phyloP scores from a whole-genome alignment of 2,888 invertebrate genomes.

The Polia nebulosa region DNA sequence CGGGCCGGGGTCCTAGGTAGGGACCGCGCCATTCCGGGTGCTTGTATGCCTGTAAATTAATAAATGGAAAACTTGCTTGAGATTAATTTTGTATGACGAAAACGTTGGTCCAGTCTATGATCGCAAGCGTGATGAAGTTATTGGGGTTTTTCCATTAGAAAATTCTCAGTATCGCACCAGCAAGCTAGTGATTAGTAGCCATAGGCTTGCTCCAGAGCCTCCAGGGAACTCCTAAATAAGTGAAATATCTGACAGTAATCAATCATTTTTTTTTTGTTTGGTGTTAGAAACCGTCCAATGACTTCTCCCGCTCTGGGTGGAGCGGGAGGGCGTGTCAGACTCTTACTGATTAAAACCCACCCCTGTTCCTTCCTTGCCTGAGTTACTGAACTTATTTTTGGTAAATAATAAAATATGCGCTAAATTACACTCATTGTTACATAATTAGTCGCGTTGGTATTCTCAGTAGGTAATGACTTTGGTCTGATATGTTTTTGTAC shows the following conservation, averaged over 20 bases:
- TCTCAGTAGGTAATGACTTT: neutral
- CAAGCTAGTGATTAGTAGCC: no score
- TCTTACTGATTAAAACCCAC: neutral
- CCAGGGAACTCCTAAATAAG: no score
- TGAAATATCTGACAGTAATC: no score
- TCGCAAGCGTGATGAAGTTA: neutral
- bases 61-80: neutral
- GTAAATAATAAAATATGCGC: neutral
- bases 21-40: conserved; percentile 97
- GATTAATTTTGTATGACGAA: neutral
- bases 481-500: neutral
- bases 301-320: neutral
- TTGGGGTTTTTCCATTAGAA: neutral
- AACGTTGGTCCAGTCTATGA: neutral
- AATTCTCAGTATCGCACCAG: neutral
- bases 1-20: conserved; percentile 95
- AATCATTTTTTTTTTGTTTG: neutral
- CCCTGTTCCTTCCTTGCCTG: no score
- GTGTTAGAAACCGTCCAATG: neutral
- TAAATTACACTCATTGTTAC: no score
- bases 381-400: neutral
- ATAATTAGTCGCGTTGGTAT: neutral
- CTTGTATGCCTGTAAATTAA: conserved; percentile 92
- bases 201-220: no score
- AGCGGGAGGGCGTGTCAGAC: neutral